These are phyloP conservation scores for Terrapene triunguis DNA, from an alignment of 2,113 vertebrate genomes.

Conservation along the genomic window DNA sequence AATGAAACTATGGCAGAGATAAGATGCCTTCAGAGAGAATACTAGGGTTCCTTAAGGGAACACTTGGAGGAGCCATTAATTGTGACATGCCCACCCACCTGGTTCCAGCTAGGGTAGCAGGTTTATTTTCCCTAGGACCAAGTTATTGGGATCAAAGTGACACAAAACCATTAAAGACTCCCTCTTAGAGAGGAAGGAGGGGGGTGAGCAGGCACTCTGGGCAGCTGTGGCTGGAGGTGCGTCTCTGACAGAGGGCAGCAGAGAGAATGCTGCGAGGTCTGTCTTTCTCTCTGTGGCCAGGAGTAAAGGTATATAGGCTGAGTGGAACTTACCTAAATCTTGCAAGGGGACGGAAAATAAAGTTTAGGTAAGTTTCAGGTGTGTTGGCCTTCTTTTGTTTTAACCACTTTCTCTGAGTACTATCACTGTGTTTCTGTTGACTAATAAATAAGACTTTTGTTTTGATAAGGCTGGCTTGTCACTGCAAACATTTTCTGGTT, in stretches of 20 bases:
- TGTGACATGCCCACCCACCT: conserved; percentile 45
- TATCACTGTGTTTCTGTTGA: not conserved
- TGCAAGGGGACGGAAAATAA: not conserved
- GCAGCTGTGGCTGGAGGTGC: not conserved
- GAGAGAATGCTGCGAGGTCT: not conserved
- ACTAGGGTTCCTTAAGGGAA: conserved; percentile 19
- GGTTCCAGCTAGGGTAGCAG: not conserved
- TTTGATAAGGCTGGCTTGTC: not conserved
- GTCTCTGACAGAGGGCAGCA: not conserved
- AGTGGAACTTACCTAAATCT: not conserved
- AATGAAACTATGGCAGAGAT: conserved; percentile 51
- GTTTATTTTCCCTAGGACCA: conserved; percentile 27
- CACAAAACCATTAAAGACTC: not conserved
- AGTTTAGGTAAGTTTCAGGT: not conserved
- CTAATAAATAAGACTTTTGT: not conserved
- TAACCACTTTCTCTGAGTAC: not conserved
- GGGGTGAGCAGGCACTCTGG: not conserved
- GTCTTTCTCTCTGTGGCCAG: not conserved
- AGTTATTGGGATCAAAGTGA: not conserved
- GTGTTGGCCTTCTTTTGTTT: not conserved
- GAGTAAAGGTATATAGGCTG: not conserved
- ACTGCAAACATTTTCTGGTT: not conserved
- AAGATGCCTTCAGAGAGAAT: conserved; percentile 39
- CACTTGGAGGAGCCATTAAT: conserved; percentile 52
- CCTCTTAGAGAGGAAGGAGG: not conserved